These are phyloP conservation scores for Hydrocynus forskahlii DNA, from an alignment of 2,797 vertebrate species.

Conservation along the genomic window DNA sequence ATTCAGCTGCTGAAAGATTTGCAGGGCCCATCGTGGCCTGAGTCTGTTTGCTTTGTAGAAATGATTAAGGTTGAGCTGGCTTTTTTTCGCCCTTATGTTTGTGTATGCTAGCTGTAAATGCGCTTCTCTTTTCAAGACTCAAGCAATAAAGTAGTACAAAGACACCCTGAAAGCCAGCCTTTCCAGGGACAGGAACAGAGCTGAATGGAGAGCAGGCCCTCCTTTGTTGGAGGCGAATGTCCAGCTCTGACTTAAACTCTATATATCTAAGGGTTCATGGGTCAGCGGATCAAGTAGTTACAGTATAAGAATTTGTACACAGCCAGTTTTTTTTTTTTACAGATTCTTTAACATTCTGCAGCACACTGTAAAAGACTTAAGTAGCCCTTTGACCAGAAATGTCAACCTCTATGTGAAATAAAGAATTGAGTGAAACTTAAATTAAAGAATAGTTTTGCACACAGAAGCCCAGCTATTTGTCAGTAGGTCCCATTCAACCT, in stretches of 20 bases:
- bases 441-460: too few species aligned
- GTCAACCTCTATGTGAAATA: too few species aligned
- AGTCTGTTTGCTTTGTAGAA: conserved; percentile 58
- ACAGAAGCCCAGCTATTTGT: too few species aligned
- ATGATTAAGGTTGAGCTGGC: conserved; percentile 46
- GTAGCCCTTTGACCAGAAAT: too few species aligned
- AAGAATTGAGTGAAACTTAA: too few species aligned
- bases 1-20: conserved; percentile 72
- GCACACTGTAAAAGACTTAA: not conserved
- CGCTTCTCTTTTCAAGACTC: conserved; percentile 39
- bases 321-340: too few species aligned
- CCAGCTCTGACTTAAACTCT: not conserved
- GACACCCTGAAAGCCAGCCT: conserved; percentile 31
- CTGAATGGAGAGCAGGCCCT: not conserved
- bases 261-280: not conserved
- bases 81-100: conserved; percentile 20
- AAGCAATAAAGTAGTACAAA: conserved; percentile 40
- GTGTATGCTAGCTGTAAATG: conserved; percentile 9
- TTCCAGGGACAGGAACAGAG: conserved; percentile 11
- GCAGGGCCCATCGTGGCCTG: conserved; percentile 45
- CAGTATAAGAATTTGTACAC: not conserved
- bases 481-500: too few species aligned
- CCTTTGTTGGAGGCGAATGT: not conserved
- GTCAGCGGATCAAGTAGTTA: not conserved
- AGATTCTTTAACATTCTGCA: not conserved